A percentile compares a stretch with the other conserved stretches of the same genome.
Evolutionary conservation across 2,888 invertebrate species (phyloP).

Genomic region (Tholera decimalis): DNA sequence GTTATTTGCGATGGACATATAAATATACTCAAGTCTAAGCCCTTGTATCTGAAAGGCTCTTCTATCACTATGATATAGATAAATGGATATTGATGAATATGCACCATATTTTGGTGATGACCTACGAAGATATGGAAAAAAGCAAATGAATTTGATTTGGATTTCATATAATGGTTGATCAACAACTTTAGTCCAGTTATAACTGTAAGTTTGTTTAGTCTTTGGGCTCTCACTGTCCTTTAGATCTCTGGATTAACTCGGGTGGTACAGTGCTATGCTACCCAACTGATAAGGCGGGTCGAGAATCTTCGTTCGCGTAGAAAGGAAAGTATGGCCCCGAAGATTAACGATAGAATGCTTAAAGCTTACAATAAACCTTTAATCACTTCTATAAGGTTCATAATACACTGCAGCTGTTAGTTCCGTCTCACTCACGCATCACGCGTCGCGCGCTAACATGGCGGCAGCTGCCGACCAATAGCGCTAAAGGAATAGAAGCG

Average conservation of each 20-base stretch:
- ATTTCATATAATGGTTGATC: conserved; percentile 24
- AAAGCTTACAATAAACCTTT: no score
- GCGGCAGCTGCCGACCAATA: no score
- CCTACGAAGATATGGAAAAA: conserved; percentile 22
- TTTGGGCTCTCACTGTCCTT: conserved; percentile 53
- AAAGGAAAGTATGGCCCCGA: no score
- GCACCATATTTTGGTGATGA: conserved; percentile 51
- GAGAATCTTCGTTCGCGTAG: no score
- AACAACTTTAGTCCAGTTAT: conserved; percentile 34
- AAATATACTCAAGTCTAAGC: conserved; percentile 45
- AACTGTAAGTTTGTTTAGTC: conserved; percentile 35
- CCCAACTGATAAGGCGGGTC: no score
- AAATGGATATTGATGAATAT: conserved; percentile 42
- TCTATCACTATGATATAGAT: conserved; percentile 42
- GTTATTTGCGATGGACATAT: conserved; percentile 42
- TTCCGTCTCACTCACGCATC: no score
- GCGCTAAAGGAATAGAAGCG: no score
- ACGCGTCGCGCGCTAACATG: no score
- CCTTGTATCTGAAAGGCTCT: conserved; percentile 36
- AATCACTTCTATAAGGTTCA: no score
- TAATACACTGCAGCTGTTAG: no score
- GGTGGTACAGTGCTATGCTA: no score
- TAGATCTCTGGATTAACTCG: conserved; percentile 10
- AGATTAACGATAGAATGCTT: no score
- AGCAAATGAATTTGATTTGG: conserved; percentile 28